Evolutionary conservation across 2,113 vertebrate genomes (phyloP).

Genomic region (Laticauda laticaudata): DNA sequence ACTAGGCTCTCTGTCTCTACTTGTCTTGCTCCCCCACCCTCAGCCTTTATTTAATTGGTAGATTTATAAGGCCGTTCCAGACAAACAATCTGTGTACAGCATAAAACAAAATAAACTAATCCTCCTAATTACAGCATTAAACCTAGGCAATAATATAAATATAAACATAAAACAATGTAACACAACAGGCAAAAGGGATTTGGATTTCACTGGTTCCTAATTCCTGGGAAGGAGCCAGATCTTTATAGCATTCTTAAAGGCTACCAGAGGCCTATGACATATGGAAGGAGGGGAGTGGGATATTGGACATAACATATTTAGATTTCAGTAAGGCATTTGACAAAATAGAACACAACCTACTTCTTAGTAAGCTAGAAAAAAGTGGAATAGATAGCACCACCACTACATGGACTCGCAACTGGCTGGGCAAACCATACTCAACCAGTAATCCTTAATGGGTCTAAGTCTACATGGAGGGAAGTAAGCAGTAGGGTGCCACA

Average conservation of each 20-base stretch:
- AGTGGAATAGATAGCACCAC: too few relatives aligned
- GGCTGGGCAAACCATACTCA: too few relatives aligned
- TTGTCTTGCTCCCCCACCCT: not conserved
- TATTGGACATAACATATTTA: not conserved
- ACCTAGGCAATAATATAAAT: not conserved
- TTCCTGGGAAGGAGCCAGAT: not conserved
- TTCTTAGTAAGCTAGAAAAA: too few relatives aligned
- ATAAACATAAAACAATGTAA: not conserved
- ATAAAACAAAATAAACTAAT: not conserved
- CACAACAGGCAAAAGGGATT: not conserved
- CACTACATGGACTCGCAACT: too few relatives aligned
- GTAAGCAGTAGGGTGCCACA: too few relatives aligned
- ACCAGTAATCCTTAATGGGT: too few relatives aligned
- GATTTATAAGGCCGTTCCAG: not conserved
- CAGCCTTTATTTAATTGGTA: not conserved
- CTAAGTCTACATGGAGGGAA: too few relatives aligned
- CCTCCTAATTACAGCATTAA: not conserved
- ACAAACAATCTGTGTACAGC: not conserved
- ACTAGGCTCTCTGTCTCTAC: not conserved
- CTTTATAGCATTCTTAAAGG: not conserved
- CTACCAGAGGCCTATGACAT: not conserved
- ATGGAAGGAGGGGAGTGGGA: not conserved
- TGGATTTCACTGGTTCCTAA: not conserved
- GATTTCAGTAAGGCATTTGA: too few relatives aligned
- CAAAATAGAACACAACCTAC: too few relatives aligned